Base-by-base conservation (phyloP, 2,113 vertebrate genomes). In the Xenotilapia leptura region DNA sequence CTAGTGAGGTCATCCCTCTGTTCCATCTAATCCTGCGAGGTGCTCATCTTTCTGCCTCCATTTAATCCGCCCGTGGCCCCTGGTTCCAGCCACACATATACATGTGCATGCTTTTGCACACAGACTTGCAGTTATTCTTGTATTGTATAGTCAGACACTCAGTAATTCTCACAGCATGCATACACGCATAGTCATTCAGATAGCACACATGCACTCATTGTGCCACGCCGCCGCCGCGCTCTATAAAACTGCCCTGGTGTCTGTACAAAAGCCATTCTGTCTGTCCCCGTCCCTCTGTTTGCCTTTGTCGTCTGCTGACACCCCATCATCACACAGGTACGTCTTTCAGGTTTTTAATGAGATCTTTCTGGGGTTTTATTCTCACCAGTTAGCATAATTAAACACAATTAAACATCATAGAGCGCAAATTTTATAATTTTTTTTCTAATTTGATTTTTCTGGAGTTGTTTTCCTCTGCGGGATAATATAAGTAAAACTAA, bases 1-100 rank as follows among this genome's bases (percentile, higher is more conserved):
- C 88, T 86, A 65, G 88, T 97, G 96, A 97, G 92, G 94, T 97
- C 96, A 97, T 93, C 87, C 84, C 87, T 90, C 89, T 91, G 70
- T 93, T 93, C 91, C 88, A 68, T 86, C 86, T 96, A 96, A 97
- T 96, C 96, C 96, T 85, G 83, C 2, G 68, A 54, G 89, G 87
- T 93, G 91, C 94, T 96, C 94, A 26, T 96, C 95, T 96, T 96
- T 96, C 95, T 92, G 92, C 95, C 88, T 88, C 85, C 3, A 33
- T 86, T 83, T 96, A 96, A 97, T 96, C 96, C 94, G 38, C 86
- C 90, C 23, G 82, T 94, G 93, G 92, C 93, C 86, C 82, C 88
- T 28, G 65, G 87, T 93, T 93, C 86, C 75, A 28, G 56, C 13
- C 84, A 53, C 84, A 73, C 73, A 56, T 6, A 31, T 62, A 68